A percentile compares a stretch with the other conserved stretches of the same genome.
Conservation (phyloP, 1,140 invertebrate genomes). For the Maconellicoccus hirsutus region DNA sequence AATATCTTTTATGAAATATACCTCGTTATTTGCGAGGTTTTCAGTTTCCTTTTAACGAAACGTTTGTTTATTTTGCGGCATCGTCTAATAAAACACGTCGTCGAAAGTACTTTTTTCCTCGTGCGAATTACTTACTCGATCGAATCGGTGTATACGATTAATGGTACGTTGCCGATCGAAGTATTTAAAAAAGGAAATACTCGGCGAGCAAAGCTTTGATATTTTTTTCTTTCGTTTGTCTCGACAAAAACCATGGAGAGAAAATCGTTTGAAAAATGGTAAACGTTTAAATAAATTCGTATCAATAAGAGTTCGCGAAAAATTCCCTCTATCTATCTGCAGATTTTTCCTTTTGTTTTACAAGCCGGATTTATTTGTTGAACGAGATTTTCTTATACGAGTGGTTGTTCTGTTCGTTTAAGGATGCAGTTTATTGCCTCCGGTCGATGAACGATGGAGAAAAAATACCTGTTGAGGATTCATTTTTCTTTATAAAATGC, state of each 20-base stretch:
- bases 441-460: neutral
- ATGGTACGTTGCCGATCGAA: neutral
- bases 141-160: neutral
- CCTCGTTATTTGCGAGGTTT: conserved; percentile 1
- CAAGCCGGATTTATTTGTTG: neutral
- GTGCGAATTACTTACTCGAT: neutral
- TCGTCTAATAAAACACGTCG: neutral
- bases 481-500: neutral
- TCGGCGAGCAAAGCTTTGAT: neutral
- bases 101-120: neutral
- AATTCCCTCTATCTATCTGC: neutral
- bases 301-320: neutral
- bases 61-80: neutral
- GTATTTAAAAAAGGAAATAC: neutral
- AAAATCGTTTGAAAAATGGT: neutral
- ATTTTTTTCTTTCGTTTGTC: neutral
- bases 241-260: neutral
- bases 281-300: neutral
- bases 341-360: neutral
- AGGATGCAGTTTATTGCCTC: neutral
- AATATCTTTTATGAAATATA: conserved; percentile 6
- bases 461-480: neutral
- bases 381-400: neutral
- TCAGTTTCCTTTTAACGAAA: neutral
- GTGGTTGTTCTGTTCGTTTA: neutral